Evolutionary conservation across 30 jellyfish, hydroid and myxozoan species (phyloP), one percentile per base, ranked within the genome.

Genomic region (Phacellophora camtschatica): DNA sequence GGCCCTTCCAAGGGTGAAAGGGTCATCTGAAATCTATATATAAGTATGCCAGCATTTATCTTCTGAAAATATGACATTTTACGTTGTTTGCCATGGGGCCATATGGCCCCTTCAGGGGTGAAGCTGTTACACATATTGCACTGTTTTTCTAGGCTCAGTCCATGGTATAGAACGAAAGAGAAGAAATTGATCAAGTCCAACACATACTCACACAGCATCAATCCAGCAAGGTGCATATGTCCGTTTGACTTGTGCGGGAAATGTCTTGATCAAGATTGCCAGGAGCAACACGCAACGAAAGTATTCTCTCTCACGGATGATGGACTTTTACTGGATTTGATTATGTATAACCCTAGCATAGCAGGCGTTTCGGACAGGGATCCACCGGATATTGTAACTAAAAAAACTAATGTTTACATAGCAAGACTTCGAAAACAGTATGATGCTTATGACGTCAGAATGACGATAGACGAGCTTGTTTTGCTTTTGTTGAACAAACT

Each of bases 221-320:
- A 83, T 11, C 90, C 94, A 5, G 19, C 27, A 18, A 36, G 69
- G 27, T 48, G 49, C 12, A 27, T 83, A 58, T 90, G 97, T 51
- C 88, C 80, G 62, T 90, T 65, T 63, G 97, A 90, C 62, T 61
- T 78, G 80, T 36, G 77, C 49, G 97, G 97, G 50, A 83, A 95
- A 32, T 90, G 97, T 39, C 56, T 85, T 45, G 97, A 90, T 67
- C 76, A 70, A 12, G 49, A 15, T 15, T 90, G 97, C 46, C 28
- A 25, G 20, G 56, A 68, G 23, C 92, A 93, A 77, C 97, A 90
- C 65, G 66, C 86, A 22, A 66, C 66, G 51, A 71, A 71, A 0
- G 28, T 61, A 0, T 75, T 95, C 54, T 18, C 59, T n/a, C 86
- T 83, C 23, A 12, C 82, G 1, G 85, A 37, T 13, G 86, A 58